Conservation (phyloP, 1,140 invertebrate species). For the Aethina tumida region DNA sequence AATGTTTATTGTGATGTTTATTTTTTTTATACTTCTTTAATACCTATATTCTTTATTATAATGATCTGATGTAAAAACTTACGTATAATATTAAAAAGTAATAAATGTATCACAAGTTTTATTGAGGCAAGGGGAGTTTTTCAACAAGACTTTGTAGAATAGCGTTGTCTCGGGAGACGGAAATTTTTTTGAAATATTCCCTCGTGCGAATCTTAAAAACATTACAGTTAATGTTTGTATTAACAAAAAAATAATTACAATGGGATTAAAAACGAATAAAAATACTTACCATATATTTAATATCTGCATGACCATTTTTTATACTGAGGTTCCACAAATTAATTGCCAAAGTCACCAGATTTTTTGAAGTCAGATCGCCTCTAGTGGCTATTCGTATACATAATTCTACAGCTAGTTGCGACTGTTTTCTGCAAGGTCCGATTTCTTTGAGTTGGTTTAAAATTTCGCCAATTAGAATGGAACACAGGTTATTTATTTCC, state of each 20-base stretch:
- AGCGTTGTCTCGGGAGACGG: conserved; percentile 4
- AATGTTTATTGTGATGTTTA: too few relatives aligned
- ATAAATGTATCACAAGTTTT: too few relatives aligned
- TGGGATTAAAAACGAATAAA: neutral
- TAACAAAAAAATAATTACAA: conserved; percentile 5
- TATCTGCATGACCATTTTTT: conserved; percentile 46
- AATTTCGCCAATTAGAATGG: conserved; percentile 68
- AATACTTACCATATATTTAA: conserved; percentile 34
- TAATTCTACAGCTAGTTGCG: conserved; percentile 59
- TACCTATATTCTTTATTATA: too few relatives aligned
- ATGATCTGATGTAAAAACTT: too few relatives aligned
- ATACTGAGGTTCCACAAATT: conserved; percentile 74
- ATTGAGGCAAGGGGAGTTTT: too few relatives aligned
- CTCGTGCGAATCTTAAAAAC: conserved; percentile 15
- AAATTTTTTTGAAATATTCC: conserved; percentile 16
- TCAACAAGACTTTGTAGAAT: conserved; percentile 14
- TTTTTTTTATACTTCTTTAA: too few relatives aligned
- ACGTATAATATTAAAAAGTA: too few relatives aligned
- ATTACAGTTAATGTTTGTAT: neutral
- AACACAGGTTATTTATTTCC: conserved; percentile 70
- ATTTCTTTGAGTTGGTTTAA: conserved; percentile 60
- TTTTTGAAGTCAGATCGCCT: conserved; percentile 52
- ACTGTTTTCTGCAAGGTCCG: conserved; percentile 54
- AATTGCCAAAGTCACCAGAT: conserved; percentile 52
- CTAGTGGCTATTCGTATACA: conserved; percentile 61